Evolutionary conservation across 1,140 invertebrate species (phyloP).

Genomic region (Brachionus paranguensis): DNA sequence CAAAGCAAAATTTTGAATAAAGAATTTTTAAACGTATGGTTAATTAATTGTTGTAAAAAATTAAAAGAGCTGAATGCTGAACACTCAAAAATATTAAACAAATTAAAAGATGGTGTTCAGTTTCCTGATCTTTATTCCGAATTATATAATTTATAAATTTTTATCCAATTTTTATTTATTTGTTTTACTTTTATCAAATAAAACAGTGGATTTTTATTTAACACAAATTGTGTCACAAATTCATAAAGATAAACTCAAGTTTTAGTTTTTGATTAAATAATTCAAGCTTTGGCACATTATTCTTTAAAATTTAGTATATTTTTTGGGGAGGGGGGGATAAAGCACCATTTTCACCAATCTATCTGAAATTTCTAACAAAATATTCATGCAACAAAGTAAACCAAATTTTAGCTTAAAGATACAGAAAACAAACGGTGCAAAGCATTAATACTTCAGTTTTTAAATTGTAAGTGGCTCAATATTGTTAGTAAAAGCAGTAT

Average conservation of each 20-base stretch:
- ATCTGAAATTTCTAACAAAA: too few relatives aligned
- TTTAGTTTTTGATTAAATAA: too few relatives aligned
- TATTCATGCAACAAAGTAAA: too few relatives aligned
- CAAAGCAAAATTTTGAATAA: conserved; percentile 14
- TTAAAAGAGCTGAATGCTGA: conserved; percentile 19
- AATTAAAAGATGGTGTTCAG: not conserved
- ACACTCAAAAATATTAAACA: conserved; percentile 12
- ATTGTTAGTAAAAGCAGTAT: too few relatives aligned
- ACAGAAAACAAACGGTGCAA: too few relatives aligned
- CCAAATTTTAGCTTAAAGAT: too few relatives aligned
- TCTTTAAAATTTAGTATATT: too few relatives aligned
- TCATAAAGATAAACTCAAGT: too few relatives aligned
- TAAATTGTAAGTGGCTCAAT: too few relatives aligned
- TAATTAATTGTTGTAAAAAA: conserved; percentile 8
- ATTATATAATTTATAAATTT: conserved; percentile 35
- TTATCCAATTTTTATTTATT: not conserved
- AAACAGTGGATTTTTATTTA: not conserved
- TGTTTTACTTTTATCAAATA: not conserved
- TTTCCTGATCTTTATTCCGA: conserved; percentile 40
- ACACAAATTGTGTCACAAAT: not conserved
- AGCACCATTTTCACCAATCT: too few relatives aligned
- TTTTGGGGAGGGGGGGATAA: too few relatives aligned
- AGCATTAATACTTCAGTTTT: too few relatives aligned
- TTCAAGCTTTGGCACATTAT: not conserved
- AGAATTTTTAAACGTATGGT: conserved; percentile 7